phyloP scores from a whole-genome alignment of 2,888 invertebrate species.

The Eupithecia vulgata region DNA sequence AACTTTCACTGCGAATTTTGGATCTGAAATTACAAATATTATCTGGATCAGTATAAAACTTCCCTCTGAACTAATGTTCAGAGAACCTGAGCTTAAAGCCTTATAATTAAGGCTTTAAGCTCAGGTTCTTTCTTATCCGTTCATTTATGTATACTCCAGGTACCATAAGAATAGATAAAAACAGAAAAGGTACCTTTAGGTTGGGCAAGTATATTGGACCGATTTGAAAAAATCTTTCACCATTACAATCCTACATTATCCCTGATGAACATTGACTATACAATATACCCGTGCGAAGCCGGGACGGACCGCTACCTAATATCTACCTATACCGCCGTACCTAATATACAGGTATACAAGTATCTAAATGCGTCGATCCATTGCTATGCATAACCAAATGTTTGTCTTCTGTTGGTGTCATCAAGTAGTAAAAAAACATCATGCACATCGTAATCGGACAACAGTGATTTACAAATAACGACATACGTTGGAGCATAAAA shows the following conservation, averaged over 20 bases:
- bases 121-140: background rate
- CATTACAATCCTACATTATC: no score
- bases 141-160: no score
- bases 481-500: constrained; percentile 31
- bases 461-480: constrained; percentile 31
- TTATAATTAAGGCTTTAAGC: background rate
- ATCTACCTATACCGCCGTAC: no score
- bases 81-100: no score
- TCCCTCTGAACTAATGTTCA: no score
- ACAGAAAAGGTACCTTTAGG: no score
- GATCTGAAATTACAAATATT: constrained; percentile 67
- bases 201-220: no score
- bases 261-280: no score
- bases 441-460: constrained; percentile 22
- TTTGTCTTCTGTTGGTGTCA: background rate
- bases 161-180: no score
- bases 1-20: constrained; percentile 87
- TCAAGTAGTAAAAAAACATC: background rate
- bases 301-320: no score
- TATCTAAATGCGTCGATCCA: background rate
- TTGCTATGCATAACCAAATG: background rate
- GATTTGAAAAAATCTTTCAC: no score
- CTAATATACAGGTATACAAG: background rate
- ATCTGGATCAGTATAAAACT: background rate
- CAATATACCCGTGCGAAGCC: no score